Evolutionary conservation across 2,888 invertebrate genomes (phyloP).

Genomic region (Dasypolia templi): DNA sequence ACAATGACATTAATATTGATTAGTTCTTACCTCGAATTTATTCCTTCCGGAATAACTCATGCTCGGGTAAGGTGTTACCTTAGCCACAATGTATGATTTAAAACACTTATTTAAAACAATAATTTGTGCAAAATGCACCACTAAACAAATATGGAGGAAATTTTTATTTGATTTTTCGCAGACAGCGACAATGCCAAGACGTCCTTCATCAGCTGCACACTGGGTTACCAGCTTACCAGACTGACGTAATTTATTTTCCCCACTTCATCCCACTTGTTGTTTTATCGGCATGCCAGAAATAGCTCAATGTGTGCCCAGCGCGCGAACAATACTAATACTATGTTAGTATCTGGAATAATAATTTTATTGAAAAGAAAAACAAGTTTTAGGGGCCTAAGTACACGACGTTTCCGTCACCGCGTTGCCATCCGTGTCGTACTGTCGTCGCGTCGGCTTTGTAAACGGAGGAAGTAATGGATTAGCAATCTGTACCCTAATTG

Average conservation of each 20-base stretch:
- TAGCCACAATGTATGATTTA: constrained; percentile 87
- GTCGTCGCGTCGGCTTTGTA: too few species aligned
- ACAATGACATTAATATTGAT: constrained; percentile 77
- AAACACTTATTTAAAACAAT: constrained; percentile 60
- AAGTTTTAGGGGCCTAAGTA: background rate
- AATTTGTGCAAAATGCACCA: constrained; percentile 69
- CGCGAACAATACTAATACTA: background rate
- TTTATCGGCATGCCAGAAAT: constrained; percentile 27
- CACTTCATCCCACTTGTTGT: constrained; percentile 23
- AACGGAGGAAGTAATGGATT: too few species aligned
- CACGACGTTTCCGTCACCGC: too few species aligned
- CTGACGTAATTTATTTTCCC: constrained; percentile 39
- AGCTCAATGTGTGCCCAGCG: constrained; percentile 22
- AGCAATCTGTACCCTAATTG: too few species aligned
- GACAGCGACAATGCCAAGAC: constrained; percentile 59
- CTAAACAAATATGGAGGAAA: constrained; percentile 81
- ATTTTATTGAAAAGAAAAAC: background rate
- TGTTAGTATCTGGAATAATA: background rate
- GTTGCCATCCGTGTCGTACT: too few species aligned
- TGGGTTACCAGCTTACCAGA: constrained; percentile 70
- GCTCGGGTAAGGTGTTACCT: constrained; percentile 87
- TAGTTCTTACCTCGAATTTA: constrained; percentile 91
- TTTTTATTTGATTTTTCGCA: constrained; percentile 76
- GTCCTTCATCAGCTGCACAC: constrained; percentile 69
- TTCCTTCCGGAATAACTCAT: constrained; percentile 92